phyloP scores from a whole-genome alignment of 2,888 invertebrate species.

The Ichneumoninae sp. region DNA sequence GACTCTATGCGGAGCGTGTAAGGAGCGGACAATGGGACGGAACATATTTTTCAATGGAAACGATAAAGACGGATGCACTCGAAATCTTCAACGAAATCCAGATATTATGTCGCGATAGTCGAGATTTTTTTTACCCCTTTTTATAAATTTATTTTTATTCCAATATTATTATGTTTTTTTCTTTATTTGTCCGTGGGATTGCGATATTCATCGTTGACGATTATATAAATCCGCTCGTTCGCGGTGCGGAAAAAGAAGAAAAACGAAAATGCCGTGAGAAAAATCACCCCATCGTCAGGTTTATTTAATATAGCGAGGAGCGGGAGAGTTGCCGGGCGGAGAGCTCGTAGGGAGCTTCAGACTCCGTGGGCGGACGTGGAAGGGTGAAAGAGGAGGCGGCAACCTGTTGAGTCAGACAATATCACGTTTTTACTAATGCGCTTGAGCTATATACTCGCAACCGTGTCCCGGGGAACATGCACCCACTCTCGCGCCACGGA shows the following conservation, averaged over 20 bases:
- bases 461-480: constrained; percentile 31
- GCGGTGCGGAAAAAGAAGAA: constrained; percentile 32
- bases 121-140: not conserved
- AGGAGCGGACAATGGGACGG: not conserved
- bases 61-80: not conserved
- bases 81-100: not conserved
- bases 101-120: not conserved
- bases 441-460: constrained; percentile 51
- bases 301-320: constrained; percentile 79
- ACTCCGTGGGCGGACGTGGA: constrained; percentile 55
- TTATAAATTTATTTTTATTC: not conserved
- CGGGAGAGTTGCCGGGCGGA: constrained; percentile 48
- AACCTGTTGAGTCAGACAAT: constrained; percentile 84
- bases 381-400: constrained; percentile 72
- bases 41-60: constrained; percentile 3
- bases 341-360: constrained; percentile 56
- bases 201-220: constrained; percentile 9
- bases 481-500: constrained; percentile 29
- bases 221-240: constrained; percentile 3
- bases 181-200: not conserved
- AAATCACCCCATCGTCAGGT: constrained; percentile 77
- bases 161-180: not conserved
- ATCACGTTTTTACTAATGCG: constrained; percentile 83
- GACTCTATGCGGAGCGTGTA: constrained; percentile 39
- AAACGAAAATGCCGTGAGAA: constrained; percentile 51